Evolutionary conservation across 1,140 invertebrate species (phyloP).

Genomic region (Magallana angulata): DNA sequence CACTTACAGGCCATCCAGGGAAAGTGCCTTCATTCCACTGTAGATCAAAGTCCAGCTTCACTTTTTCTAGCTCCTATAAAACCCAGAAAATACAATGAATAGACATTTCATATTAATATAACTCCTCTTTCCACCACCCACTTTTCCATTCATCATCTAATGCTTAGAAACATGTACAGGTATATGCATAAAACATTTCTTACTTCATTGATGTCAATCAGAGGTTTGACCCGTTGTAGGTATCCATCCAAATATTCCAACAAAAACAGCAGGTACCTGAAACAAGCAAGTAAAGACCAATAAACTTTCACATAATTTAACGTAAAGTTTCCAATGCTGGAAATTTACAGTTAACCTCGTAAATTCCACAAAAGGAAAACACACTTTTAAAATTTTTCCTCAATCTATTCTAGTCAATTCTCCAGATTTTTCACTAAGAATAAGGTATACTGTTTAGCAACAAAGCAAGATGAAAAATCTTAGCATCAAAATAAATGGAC

Average conservation of each 20-base stretch:
- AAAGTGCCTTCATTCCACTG: conserved; percentile 94
- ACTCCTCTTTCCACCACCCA: too few relatives aligned
- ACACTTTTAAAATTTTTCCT: too few relatives aligned
- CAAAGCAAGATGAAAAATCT: too few relatives aligned
- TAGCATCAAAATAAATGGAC: too few relatives aligned
- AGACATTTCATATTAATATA: background rate
- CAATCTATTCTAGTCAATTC: too few relatives aligned
- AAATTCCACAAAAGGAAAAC: too few relatives aligned
- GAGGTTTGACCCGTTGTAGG: conserved; percentile 91
- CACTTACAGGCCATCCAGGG: conserved; percentile 92
- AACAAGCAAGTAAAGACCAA: conserved; percentile 50
- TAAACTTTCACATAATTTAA: background rate
- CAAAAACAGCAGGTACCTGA: conserved; percentile 88
- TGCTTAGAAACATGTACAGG: background rate
- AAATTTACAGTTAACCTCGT: too few relatives aligned
- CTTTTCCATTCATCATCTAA: background rate
- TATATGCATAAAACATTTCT: conserved; percentile 11
- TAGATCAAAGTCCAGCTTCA: conserved; percentile 90
- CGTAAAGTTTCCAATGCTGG: too few relatives aligned
- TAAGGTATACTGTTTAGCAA: too few relatives aligned
- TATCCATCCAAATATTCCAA: conserved; percentile 94
- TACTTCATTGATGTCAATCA: conserved; percentile 88
- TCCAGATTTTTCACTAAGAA: too few relatives aligned
- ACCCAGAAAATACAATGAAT: conserved; percentile 4
- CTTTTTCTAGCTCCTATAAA: conserved; percentile 85